These are phyloP conservation scores for Holotrichia oblita DNA, from an alignment of 1,140 invertebrate genomes.

Conservation along the genomic window DNA sequence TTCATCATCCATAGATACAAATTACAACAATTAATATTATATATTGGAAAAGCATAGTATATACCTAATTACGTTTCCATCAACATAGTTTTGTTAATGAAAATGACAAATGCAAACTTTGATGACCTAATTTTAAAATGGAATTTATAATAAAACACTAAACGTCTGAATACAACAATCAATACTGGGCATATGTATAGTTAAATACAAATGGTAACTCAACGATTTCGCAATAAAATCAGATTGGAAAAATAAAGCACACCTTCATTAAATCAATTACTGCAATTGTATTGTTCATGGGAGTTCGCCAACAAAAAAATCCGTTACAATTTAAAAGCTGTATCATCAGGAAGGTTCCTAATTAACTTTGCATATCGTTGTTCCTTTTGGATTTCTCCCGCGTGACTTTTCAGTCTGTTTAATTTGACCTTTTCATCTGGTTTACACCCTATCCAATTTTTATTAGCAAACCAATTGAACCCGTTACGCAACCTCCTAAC, in stretches of 20 bases:
- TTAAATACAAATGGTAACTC: no score
- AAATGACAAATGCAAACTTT: no score
- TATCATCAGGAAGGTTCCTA: neutral
- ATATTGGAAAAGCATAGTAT: no score
- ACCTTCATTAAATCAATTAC: neutral
- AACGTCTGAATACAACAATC: no score
- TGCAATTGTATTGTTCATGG: neutral
- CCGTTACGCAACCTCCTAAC: neutral
- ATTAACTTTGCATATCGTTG: slow-evolving; percentile 22
- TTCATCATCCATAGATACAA: no score
- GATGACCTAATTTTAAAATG: no score
- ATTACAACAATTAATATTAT: no score
- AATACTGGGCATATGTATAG: no score
- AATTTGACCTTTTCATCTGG: neutral
- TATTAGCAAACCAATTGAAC: neutral
- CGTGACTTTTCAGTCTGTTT: neutral
- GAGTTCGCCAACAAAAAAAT: neutral
- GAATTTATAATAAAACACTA: no score
- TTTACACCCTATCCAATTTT: neutral
- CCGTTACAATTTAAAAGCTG: neutral
- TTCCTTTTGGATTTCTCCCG: neutral
- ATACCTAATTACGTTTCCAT: no score
- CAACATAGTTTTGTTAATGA: no score
- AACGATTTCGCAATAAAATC: neutral
- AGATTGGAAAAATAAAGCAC: neutral